These are phyloP conservation scores for Thysanoteuthis rhombus DNA, from an alignment of 2,888 invertebrate species.

Conservation along the genomic window DNA sequence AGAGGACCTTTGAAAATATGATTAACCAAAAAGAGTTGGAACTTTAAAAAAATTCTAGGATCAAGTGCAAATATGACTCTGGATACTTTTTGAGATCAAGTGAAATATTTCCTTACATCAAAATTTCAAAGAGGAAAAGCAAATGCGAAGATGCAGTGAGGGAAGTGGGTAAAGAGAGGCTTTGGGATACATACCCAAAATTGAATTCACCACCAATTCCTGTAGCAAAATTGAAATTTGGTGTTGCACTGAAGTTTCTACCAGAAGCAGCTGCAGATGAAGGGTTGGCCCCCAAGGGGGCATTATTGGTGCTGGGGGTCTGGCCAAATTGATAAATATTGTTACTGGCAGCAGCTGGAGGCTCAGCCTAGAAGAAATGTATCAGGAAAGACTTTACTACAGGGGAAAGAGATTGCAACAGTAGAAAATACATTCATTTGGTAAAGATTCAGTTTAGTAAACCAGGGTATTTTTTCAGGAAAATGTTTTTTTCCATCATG, in stretches of 20 bases:
- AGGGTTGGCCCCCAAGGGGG: background rate
- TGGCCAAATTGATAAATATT: slow-evolving; percentile 25
- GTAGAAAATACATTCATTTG: too few relatives aligned
- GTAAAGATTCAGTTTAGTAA: too few relatives aligned
- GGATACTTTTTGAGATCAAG: background rate
- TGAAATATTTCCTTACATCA: background rate
- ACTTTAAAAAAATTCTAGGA: too few relatives aligned
- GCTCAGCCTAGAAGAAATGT: background rate
- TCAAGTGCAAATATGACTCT: background rate
- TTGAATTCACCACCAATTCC: background rate
- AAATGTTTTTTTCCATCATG: too few relatives aligned
- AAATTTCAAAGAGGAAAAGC: too few relatives aligned
- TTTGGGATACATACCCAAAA: background rate
- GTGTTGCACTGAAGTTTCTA: background rate
- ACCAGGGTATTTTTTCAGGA: too few relatives aligned
- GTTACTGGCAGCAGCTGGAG: background rate
- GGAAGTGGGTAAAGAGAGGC: background rate
- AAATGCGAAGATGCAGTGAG: background rate
- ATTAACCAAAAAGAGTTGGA: too few relatives aligned
- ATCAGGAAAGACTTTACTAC: background rate
- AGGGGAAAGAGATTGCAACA: too few relatives aligned
- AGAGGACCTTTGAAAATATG: too few relatives aligned
- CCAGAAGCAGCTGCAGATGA: background rate
- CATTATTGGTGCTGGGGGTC: background rate
- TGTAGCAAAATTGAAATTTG: background rate